Percentiles rank a stretch among this genome's conserved stretches.
Conservation (phyloP, 1,140 invertebrate species). For the Mizuhopecten yessoensis region DNA sequence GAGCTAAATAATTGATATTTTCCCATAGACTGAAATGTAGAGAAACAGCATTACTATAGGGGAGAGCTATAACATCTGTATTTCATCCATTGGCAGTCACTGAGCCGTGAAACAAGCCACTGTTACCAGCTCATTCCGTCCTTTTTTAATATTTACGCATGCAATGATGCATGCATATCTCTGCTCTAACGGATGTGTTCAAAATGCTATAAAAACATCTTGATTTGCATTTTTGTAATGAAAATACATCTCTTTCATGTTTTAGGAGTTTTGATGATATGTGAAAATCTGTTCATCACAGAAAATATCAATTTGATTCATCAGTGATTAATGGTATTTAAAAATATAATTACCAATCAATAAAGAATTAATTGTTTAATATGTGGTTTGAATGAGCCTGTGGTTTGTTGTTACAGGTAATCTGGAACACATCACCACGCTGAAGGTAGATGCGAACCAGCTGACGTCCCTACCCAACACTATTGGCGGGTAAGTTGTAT, state of each 20-base stretch:
- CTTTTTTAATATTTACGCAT: background rate
- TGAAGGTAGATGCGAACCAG: slow-evolving; percentile 99
- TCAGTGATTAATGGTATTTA: background rate
- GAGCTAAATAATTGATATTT: slow-evolving; percentile 10
- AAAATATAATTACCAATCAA: background rate
- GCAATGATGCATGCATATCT: slow-evolving; percentile 30
- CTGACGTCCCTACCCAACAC: slow-evolving; percentile 94
- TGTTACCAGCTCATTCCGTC: slow-evolving; percentile 1
- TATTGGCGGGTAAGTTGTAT: slow-evolving; percentile 83
- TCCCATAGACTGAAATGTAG: background rate
- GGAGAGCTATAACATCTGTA: background rate
- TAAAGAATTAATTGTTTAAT: background rate
- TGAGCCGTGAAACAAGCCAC: background rate
- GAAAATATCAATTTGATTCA: background rate
- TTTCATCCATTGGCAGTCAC: background rate
- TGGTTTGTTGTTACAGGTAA: slow-evolving; percentile 83
- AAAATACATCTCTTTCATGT: background rate
- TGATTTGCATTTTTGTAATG: background rate
- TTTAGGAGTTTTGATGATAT: background rate
- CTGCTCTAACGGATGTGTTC: background rate
- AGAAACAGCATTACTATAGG: background rate
- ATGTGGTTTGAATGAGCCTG: background rate
- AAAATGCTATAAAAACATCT: background rate
- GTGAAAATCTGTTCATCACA: slow-evolving; percentile 13
- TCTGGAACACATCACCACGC: slow-evolving; percentile 96